Evolutionary conservation across 2,113 vertebrate genomes (phyloP), one percentile per base, ranked within the genome.

Genomic region (Cebus imitator): DNA sequence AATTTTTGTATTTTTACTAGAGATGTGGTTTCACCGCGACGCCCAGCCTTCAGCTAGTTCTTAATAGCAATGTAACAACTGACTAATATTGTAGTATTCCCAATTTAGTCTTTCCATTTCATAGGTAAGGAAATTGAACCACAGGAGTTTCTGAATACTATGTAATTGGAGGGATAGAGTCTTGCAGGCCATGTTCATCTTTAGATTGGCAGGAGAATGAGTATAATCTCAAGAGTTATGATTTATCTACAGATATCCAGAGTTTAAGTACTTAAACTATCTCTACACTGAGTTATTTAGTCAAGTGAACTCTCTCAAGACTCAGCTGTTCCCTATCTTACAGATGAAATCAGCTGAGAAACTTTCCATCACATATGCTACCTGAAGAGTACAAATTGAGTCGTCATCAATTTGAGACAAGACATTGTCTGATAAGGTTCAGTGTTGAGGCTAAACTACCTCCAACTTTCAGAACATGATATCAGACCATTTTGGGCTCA

Each of bases 271-370:
- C 40, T 83, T 86, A 40, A 88, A 66, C 40, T 25, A 23, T 32
- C 52, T 79, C 25, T 37, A 73, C 20, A 27, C 48, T 64, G 21
- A 73, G 43, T 87, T 90, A 6, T n/a, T 23, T 40, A 93, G 61
- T 80, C 45, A 92, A 81, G 50, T 23, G 37, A 96, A 84, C 9
- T 20, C 30, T 87, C 68, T 95, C 76, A 70, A 84, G 61, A 75
- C 95, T 43, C 45, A 55, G 48, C 27, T 84, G 8, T 64, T 90
- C 11, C 37, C 40, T 89, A 37, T 90, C 84, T 91, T 90, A 37
- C 14, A 72, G 84, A 85, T 84, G 40, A 86, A 92, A 90, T 97
- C 95, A 81, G 37, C 35, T 86, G 37, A 96, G 94, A 92, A 87
- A 85, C 68, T 90, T 50, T 84, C 79, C 37, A 14, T 96, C 80